Base-by-base conservation (phyloP, 2,888 invertebrate species). In the Andrena minutula region DNA sequence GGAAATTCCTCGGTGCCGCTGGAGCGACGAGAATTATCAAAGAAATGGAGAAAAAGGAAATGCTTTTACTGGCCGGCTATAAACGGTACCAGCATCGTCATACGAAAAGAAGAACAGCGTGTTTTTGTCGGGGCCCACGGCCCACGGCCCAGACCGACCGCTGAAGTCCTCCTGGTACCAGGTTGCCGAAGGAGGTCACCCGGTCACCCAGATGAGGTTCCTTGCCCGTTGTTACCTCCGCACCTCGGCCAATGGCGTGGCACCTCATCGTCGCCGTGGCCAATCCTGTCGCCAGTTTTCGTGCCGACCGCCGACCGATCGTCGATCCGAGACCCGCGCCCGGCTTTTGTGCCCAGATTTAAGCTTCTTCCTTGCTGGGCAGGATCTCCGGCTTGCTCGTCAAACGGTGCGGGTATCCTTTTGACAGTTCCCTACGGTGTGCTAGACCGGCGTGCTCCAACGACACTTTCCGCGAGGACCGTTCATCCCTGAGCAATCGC, bases 141-240 rank as follows among this genome's bases (percentile, higher is more conserved):
- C 61, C 53, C 53, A 41, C 56, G 23, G 56, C 23, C 56, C 64
- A 61, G 41, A 71, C 49, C 65, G 76, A 75, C 74, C 78, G 75
- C 83, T 75, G 65, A 87, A 82, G 88, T 84, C 84, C 82, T 82
- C 83, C 73, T 86, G 87, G 84, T 89, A 91, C 89, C 89, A 90
- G 90, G 89, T 84, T 85, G 86, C 56, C 68, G 81, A 93, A 92
- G 90, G 90, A 89, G 93, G 93, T 93, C 90, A 93, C 93, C 93
- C 90, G 93, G 93, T 93, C 90, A 93, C 93, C 93, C 91, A 93
- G 91, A 92, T 93, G 91, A 89, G 91, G 93, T 93, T 93, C 92
- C 88, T 93, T 93, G 92, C 89, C 92, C 91, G 90, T 86, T 66
- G 87, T 87, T 84, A 82, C 83, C 81, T 82, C 82, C 76, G 79